Evolutionary conservation across 2,888 invertebrate species (phyloP).

Genomic region (Idaea straminata): DNA sequence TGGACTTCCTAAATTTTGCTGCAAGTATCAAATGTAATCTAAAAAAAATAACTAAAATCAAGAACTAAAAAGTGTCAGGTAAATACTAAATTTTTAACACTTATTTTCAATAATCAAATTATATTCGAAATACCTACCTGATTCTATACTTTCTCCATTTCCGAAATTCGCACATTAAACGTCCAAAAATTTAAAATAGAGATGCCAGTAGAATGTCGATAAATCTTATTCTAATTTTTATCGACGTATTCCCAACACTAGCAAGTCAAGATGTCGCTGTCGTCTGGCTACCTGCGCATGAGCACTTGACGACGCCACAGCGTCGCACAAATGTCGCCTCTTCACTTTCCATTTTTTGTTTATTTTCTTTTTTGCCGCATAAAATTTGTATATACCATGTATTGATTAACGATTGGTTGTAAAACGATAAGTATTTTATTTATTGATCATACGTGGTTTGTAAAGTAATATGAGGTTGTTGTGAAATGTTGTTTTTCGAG

Average conservation of each 20-base stretch:
- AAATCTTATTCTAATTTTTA: neutral
- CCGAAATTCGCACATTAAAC: no score
- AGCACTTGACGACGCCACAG: constrained; percentile 53
- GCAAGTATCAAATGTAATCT: no score
- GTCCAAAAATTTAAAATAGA: neutral
- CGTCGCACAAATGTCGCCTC: constrained; percentile 48
- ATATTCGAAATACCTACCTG: no score
- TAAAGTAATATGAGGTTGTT: neutral
- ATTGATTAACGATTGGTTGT: constrained; percentile 30
- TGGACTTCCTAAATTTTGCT: no score
- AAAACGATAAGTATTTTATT: constrained; percentile 24
- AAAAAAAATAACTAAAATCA: no score
- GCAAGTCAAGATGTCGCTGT: constrained; percentile 25
- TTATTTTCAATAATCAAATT: no score
- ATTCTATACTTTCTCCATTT: no score
- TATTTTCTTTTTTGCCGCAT: constrained; percentile 25
- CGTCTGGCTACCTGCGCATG: constrained; percentile 46
- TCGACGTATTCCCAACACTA: constrained; percentile 18
- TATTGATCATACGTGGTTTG: neutral
- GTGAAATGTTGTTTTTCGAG: neutral
- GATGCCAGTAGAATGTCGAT: neutral
- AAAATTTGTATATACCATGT: constrained; percentile 32
- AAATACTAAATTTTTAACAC: no score
- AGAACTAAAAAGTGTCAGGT: no score
- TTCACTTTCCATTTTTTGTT: constrained; percentile 27